Conservation (phyloP, 2,888 invertebrate species). For the Coremacera marginata region DNA sequence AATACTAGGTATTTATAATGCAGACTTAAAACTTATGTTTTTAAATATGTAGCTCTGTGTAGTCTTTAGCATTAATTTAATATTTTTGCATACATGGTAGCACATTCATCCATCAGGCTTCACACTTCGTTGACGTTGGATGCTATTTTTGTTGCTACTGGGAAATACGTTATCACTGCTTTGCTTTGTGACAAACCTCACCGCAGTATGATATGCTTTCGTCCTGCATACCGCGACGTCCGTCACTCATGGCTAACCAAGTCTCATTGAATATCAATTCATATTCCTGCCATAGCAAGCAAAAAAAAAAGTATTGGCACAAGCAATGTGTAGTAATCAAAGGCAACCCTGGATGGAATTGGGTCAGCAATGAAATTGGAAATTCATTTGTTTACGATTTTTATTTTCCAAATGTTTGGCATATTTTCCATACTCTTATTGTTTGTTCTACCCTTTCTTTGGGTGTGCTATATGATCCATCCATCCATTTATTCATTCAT, state of each 20-base stretch:
- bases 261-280: neutral
- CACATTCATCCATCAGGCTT: constrained; percentile 28
- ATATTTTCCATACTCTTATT: neutral
- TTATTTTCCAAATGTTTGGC: constrained; percentile 28
- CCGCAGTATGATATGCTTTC: neutral
- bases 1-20: too few relatives aligned
- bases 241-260: neutral
- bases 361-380: constrained; percentile 35
- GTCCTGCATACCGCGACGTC: neutral
- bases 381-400: constrained; percentile 33
- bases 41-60: neutral
- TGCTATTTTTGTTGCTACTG: neutral
- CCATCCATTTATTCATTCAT: neutral
- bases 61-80: neutral
- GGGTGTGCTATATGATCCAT: neutral
- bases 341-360: neutral
- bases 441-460: neutral
- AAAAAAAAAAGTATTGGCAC: neutral
- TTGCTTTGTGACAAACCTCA: neutral
- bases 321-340: constrained; percentile 21
- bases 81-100: constrained; percentile 1
- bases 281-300: neutral
- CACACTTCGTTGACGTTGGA: constrained; percentile 8
- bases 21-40: too few relatives aligned
- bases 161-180: neutral